Conservation (phyloP, 2,888 invertebrate genomes). For the Rapana venosa region DNA sequence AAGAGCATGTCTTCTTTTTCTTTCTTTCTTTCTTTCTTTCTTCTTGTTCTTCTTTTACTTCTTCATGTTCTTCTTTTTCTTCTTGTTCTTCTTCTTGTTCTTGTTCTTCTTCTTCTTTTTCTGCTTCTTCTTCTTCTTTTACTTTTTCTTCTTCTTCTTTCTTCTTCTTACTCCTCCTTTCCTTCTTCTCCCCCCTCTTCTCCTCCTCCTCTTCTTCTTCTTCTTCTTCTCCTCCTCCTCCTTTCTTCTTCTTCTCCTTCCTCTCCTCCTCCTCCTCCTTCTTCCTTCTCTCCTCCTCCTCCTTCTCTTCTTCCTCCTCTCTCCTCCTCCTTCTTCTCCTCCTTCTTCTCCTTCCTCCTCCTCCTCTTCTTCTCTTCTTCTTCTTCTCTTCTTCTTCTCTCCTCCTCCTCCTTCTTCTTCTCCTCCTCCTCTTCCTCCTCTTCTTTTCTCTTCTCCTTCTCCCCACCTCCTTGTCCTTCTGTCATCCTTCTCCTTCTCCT, state of each 20-base stretch:
- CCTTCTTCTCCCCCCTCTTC: background rate
- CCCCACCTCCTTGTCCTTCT: background rate
- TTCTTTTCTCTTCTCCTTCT: background rate
- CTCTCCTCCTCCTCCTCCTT: background rate
- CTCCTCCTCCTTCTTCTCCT: no score
- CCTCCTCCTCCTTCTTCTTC: background rate
- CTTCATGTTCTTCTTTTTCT: background rate
- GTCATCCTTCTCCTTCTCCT: background rate
- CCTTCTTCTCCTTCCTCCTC: background rate
- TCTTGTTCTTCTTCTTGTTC: background rate
- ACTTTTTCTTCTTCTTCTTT: background rate
- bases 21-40: background rate
- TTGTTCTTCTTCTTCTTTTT: background rate
- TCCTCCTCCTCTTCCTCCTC: background rate
- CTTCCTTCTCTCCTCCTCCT: background rate
- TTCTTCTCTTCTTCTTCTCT: background rate
- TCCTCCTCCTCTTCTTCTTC: slow-evolving; percentile 20
- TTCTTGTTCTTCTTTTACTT: background rate
- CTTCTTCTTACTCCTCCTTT: background rate
- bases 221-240: background rate
- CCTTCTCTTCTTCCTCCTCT: background rate
- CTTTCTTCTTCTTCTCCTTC: background rate
- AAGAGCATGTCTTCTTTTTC: background rate
- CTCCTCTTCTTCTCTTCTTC: background rate
- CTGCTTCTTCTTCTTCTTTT: background rate